Evolutionary conservation across 2,888 invertebrate species (phyloP).

Genomic region (Hypercompe scribonia): DNA sequence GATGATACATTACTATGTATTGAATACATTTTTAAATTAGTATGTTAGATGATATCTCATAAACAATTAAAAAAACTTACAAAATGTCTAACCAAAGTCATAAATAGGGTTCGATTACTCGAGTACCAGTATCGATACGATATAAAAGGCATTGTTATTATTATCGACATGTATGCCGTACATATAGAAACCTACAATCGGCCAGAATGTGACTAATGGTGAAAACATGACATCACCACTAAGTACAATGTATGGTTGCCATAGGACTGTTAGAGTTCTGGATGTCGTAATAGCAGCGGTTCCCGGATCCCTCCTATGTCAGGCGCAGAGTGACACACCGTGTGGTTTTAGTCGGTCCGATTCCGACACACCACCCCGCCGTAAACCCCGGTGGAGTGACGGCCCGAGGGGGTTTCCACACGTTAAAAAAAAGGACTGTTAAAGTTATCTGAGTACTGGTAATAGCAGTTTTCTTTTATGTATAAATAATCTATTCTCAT

Average conservation of each 20-base stretch:
- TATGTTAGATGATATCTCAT: no score
- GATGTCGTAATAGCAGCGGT: no score
- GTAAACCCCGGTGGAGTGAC: no score
- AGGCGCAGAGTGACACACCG: no score
- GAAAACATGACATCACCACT: conserved; percentile 6
- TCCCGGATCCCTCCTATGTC: no score
- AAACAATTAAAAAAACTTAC: no score
- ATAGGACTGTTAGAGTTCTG: not conserved
- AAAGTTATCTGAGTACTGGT: not conserved
- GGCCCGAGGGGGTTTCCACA: no score
- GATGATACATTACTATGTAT: no score
- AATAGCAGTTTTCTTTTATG: not conserved
- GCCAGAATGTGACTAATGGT: not conserved
- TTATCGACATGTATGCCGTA: not conserved
- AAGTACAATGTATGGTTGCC: not conserved
- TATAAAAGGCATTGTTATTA: not conserved
- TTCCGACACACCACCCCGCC: no score
- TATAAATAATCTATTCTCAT: not conserved
- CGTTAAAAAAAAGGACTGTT: no score
- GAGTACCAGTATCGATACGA: not conserved
- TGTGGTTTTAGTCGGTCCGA: no score
- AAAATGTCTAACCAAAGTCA: not conserved
- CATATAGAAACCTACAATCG: not conserved
- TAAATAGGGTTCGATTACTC: not conserved
- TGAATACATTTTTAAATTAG: no score